phyloP scores from a whole-genome alignment of 2,113 vertebrate species.

The Pipa parva region DNA sequence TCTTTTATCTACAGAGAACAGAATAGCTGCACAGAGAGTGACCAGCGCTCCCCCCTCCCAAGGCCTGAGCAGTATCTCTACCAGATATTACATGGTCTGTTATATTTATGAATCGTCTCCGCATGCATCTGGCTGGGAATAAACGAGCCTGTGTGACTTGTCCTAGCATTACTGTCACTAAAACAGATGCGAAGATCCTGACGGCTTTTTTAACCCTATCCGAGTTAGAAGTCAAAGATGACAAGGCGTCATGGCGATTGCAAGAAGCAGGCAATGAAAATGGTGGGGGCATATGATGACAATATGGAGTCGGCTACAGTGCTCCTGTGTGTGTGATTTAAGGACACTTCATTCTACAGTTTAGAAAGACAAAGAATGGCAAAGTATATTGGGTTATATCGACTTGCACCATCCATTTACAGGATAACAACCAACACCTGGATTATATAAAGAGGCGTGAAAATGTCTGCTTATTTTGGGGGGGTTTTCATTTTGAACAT shows the following conservation, averaged over 20 bases:
- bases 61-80: slow-evolving; percentile 3
- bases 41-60: background rate
- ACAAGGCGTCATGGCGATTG: slow-evolving; percentile 15
- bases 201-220: slow-evolving; percentile 20
- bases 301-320: slow-evolving; percentile 60
- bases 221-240: slow-evolving; percentile 42
- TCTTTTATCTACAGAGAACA: slow-evolving; percentile 26
- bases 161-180: slow-evolving; percentile 25
- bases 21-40: slow-evolving; percentile 29
- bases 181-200: slow-evolving; percentile 31
- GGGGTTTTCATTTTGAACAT: no score
- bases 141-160: slow-evolving; percentile 32
- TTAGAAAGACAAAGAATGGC: background rate
- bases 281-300: slow-evolving; percentile 9
- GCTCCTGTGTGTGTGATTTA: slow-evolving; percentile 40
- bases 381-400: no score
- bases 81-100: slow-evolving; percentile 30
- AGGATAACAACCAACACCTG: no score
- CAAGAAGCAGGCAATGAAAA: slow-evolving; percentile 42
- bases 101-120: slow-evolving; percentile 24
- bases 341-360: background rate
- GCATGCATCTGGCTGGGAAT: slow-evolving; percentile 36
- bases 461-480: no score
- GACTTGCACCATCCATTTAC: no score
- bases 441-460: no score